Evolutionary conservation across 1,140 invertebrate species (phyloP).

Genomic region (Pygmarrhopalites habei): DNA sequence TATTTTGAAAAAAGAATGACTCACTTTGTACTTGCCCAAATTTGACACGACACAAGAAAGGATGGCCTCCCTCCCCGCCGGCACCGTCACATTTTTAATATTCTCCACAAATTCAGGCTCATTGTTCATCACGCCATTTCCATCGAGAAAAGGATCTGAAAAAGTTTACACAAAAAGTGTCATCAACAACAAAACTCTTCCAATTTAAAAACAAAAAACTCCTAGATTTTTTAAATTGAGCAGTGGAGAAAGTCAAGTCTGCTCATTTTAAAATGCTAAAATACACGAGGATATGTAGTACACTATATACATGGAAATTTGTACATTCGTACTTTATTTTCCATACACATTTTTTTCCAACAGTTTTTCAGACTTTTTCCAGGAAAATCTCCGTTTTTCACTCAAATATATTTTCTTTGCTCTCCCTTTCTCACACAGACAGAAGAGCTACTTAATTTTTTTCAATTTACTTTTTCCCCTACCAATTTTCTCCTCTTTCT

Average conservation of each 20-base stretch:
- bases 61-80: conserved; percentile 67
- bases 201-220: no score
- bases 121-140: conserved; percentile 38
- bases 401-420: neutral
- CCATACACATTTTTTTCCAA: no score
- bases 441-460: neutral
- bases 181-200: no score
- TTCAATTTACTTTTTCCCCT: conserved; percentile 13
- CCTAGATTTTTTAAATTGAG: no score
- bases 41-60: conserved; percentile 70
- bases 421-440: neutral
- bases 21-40: conserved; percentile 71
- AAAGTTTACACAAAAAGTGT: neutral
- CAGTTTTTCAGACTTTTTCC: no score
- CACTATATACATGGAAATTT: no score
- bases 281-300: no score
- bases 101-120: conserved; percentile 64
- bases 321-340: no score
- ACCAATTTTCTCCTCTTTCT: neutral
- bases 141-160: conserved; percentile 30
- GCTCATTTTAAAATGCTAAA: no score
- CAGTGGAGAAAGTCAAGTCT: no score
- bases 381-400: no score
- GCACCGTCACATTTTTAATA: conserved; percentile 68
- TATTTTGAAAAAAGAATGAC: no score